Evolutionary conservation across 2,797 vertebrate species (phyloP), one percentile per base, ranked within the genome.

Genomic region (Rhinogobio ventralis): DNA sequence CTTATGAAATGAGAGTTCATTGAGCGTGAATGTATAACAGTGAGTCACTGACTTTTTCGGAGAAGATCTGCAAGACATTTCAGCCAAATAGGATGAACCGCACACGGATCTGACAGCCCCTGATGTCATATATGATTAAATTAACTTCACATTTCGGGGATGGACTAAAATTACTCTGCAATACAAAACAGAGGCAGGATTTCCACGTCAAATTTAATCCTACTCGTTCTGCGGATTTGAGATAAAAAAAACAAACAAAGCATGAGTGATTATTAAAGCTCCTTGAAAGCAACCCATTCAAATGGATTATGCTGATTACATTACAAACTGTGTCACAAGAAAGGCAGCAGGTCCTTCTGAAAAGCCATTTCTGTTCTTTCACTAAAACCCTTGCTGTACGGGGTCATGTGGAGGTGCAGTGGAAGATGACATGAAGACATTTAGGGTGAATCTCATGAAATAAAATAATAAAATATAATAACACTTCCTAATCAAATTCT

Each of bases 81-180:
- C 51, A 76, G 51, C 30, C 51, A 39, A 76, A 57, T 17, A 57
- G 51, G 73, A 72, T 72, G 36, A 69, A 45, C 60, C 30, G 2
- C 15, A 46, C 53, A 46, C 6, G 2, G 7, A 45, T 45, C 51
- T 46, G 80, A 72, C 68, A 57, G 36, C n/a, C 33, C 36, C 36
- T 72, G 67, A 46, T 71, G 68, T 62, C 55, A 60, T 25, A 64
- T 64, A 45, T 68, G 30, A 84, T 68, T 49, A 82, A 86, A 86
- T 83, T 57, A 85, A 62, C 53, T 57, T 64, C 79, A 76, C 64
- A 86, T 67, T 76, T 89, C 69, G 81, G 55, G 62, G 86, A 69
- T 79, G 64, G 46, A 19, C 39, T 33, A 39, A 53, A 55, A 84
- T 76, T 42, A 55, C 33, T 81, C 64, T 1, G 30, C 33, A 69